Base-by-base conservation (phyloP, 2,888 invertebrate species). In the Drosophila prostipennis region DNA sequence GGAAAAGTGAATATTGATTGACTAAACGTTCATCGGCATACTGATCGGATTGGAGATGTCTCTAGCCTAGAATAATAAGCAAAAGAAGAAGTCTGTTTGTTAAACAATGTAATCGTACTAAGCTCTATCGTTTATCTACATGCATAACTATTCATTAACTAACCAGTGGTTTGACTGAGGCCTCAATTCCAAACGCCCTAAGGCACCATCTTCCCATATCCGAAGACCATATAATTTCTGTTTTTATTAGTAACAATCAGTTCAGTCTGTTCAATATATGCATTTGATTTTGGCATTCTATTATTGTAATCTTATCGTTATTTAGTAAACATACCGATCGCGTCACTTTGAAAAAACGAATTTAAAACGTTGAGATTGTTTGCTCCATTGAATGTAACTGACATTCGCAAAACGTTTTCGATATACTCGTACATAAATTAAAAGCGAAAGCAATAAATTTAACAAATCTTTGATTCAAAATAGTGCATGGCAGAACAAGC, bases 41-140 rank as follows among this genome's bases (percentile, higher is more conserved):
- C 43, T 37, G 56, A 70, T 58, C 56, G 46, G 64, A 45, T 64
- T 46, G 80, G 67, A 46, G 29, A 34, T 48, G 72, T 83, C 79
- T 84, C 67, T 86, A 80, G 81, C 61, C 73, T 80, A 80, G 79
- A 69, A 71, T 84, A 87, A 70, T 72, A 83, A 80, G 78, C 51
- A 63, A 72, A 81, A 75, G 80, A 75, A 77, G 87, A 82, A 83
- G 82, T 89, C 82, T 83, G 82, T 83, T 83, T 83, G 82, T 83
- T 83, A 87, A 83, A 83, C 89, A 89, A 89, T 83, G 79, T 83
- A 89, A 77, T 83, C 89, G 80, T 85, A 74, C 87, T 82, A 82
- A 88, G 82, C 65, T 88, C 71, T 88, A 87, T 80, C 72, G 85
- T 89, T 82, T 87, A 89, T 76, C 89, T 83, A 83, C 89, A 83